Evolutionary conservation across 2,888 invertebrate species (phyloP), one percentile per base, ranked within the genome.

Genomic region (Eumacrocentrus americanus): DNA sequence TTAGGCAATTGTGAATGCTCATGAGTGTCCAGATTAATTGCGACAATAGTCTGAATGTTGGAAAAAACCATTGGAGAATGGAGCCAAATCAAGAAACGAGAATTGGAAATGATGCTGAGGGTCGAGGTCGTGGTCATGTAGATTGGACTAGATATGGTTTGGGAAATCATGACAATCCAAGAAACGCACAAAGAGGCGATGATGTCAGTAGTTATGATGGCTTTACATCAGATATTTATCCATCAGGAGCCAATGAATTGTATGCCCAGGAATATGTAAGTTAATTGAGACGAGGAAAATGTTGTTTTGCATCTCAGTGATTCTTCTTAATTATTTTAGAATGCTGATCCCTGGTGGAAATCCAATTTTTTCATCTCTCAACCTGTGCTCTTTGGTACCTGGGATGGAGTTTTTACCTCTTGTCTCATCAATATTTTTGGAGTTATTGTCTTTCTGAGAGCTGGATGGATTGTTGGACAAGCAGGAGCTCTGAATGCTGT

Each of bases 391-490:
- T 98, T 98, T 84, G 97, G 98, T 11, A 95, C 96, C 1, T 98
- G 95, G 94, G 98, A 98, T 82, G 98, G 98, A 66, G 98, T 98
- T 5, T 98, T 97, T 80, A 96, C 97, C 57, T 95, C 97, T 53
- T 97, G 96, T 79, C 88, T 98, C 73, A 95, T 98, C 76, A 98
- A 98, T 82, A 94, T 98, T 60, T 95, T 98, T 83, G 97, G 98
- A 75, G 97, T 98, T 0, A 96, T 98, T 80, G 95, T 98, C 62
- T 98, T 98, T 82, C 84, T 98, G 61, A 85, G 98, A 72, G 94
- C 96, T 63, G 98, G 98, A 65, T 98, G 98, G 98, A 94, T 98
- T 76, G 97, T 98, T 53, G 96, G 92, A 38, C 91, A 94, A 82
- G 93, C 93, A 64, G 94, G 94, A 60, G 86, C 92, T 70, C 83